These are phyloP conservation scores for Steinernema carpocapsae DNA, from an alignment of 2,888 invertebrate genomes.

Conservation along the genomic window DNA sequence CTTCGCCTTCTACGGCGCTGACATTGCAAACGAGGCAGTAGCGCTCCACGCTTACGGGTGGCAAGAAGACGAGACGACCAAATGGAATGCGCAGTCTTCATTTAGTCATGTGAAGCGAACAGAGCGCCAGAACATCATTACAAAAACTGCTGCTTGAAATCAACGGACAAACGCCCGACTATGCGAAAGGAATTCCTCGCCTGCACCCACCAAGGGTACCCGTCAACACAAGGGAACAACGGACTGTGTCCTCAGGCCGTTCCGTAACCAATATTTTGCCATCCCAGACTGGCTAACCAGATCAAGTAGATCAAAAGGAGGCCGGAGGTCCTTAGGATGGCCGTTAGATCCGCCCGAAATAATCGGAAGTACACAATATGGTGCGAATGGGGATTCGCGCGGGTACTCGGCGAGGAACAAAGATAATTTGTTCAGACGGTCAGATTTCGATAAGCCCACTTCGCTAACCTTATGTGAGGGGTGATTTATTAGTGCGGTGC, in stretches of 20 bases:
- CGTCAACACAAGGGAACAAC: background rate
- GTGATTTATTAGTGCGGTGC: constrained; percentile 19
- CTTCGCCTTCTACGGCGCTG: constrained; percentile 35
- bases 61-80: constrained; percentile 15
- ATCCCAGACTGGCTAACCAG: too few species aligned
- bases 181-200: background rate
- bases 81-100: constrained; percentile 31
- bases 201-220: background rate
- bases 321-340: constrained; percentile 1
- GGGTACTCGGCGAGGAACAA: constrained; percentile 26
- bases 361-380: constrained; percentile 33
- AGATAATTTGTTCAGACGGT: constrained; percentile 8
- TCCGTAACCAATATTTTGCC: too few species aligned
- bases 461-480: constrained; percentile 23
- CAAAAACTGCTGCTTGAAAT: background rate
- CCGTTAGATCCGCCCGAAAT: background rate
- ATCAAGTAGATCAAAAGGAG: constrained; percentile 7
- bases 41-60: constrained; percentile 30
- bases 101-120: constrained; percentile 30
- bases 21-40: constrained; percentile 24
- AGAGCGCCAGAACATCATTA: constrained; percentile 14
- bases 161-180: background rate
- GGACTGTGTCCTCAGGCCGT: background rate
- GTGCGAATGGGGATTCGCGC: background rate
- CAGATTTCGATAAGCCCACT: constrained; percentile 15